Evolutionary conservation across 2,797 vertebrate species (phyloP).

Genomic region (Bovichtus diacanthus): DNA sequence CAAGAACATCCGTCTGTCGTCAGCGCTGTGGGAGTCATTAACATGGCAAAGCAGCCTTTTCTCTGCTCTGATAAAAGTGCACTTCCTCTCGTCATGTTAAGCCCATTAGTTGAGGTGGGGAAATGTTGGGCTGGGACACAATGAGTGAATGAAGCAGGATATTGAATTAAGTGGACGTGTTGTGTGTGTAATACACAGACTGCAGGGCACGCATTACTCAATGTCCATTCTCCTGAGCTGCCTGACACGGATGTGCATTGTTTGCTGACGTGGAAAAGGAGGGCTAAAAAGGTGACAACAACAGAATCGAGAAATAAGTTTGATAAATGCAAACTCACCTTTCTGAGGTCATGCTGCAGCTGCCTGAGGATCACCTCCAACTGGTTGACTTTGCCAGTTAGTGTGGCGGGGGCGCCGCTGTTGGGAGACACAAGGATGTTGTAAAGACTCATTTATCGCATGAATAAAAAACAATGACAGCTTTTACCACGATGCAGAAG

Average conservation of each 20-base stretch:
- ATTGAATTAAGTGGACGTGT: conserved; percentile 77
- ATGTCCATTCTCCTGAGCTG: conserved; percentile 49
- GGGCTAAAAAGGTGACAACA: conserved; percentile 28
- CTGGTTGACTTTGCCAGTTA: conserved; percentile 98
- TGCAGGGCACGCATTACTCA: conserved; percentile 64
- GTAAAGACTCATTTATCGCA: neutral
- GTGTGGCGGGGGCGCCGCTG: conserved; percentile 87
- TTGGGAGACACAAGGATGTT: conserved; percentile 44
- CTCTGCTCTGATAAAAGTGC: conserved; percentile 55
- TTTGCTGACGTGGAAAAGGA: conserved; percentile 21
- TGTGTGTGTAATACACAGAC: conserved; percentile 70
- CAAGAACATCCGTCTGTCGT: conserved; percentile 61
- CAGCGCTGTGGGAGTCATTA: conserved; percentile 58
- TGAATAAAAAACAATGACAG: neutral
- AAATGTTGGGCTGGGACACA: conserved; percentile 61
- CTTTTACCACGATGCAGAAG: neutral
- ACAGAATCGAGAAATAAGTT: conserved; percentile 2
- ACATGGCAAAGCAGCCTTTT: conserved; percentile 59
- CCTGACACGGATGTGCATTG: conserved; percentile 45
- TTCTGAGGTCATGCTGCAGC: conserved; percentile 94
- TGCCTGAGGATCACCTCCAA: conserved; percentile 96
- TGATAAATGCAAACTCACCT: conserved; percentile 81
- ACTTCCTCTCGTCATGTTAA: conserved; percentile 69
- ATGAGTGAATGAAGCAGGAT: conserved; percentile 77
- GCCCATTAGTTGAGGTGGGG: conserved; percentile 68